phyloP scores from a whole-genome alignment of 1,140 invertebrate genomes.

The Caenorhabditis latens region DNA sequence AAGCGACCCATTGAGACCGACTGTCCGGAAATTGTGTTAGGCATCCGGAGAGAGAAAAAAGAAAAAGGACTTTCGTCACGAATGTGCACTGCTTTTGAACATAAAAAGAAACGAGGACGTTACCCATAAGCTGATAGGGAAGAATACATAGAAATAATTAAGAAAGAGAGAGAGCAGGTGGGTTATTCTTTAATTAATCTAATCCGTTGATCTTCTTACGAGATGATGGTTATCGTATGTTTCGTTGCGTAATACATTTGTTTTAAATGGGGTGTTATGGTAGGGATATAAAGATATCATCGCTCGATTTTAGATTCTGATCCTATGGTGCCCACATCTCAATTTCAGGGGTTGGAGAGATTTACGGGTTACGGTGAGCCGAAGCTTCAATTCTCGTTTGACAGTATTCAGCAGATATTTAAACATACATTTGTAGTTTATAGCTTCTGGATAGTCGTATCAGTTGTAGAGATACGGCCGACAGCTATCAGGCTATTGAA shows the following conservation, averaged over 20 bases:
- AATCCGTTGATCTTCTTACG: neutral
- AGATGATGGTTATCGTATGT: slow-evolving; percentile 10
- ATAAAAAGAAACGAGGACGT: neutral
- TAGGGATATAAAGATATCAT: too few relatives aligned
- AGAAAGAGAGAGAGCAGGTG: slow-evolving; percentile 3
- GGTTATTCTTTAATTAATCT: slow-evolving; percentile 23
- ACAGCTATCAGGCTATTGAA: too few relatives aligned
- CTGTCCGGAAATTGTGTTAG: slow-evolving; percentile 55
- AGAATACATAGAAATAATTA: neutral
- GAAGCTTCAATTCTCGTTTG: too few relatives aligned
- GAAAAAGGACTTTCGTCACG: neutral
- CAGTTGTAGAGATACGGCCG: too few relatives aligned
- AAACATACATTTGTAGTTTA: too few relatives aligned
- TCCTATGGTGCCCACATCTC: too few relatives aligned
- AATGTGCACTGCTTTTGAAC: slow-evolving; percentile 8
- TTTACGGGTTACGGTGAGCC: too few relatives aligned
- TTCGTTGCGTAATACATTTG: neutral
- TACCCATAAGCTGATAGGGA: neutral
- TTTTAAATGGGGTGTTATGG: neutral
- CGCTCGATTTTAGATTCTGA: too few relatives aligned
- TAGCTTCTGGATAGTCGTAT: too few relatives aligned
- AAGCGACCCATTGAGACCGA: slow-evolving; percentile 51
- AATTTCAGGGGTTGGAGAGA: too few relatives aligned
- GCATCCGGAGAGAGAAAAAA: slow-evolving; percentile 37
- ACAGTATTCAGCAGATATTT: too few relatives aligned